Evolutionary conservation across 2,113 vertebrate species (phyloP).

Genomic region (Dipodomys stephensi): DNA sequence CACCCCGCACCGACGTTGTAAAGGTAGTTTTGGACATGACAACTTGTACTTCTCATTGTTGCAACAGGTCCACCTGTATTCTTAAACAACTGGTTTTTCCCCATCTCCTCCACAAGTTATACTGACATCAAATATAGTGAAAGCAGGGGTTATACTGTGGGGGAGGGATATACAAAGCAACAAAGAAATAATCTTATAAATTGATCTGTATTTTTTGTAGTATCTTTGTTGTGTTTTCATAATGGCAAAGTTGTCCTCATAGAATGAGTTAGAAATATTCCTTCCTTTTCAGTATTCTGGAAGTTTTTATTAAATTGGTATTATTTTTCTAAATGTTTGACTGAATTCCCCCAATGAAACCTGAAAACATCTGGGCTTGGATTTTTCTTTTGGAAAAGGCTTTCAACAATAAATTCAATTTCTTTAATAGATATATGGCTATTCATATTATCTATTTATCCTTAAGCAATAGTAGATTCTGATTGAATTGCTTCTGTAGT

Average conservation of each 20-base stretch:
- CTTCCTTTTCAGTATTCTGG: not conserved
- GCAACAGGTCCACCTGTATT: too few species aligned
- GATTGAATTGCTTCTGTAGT: not conserved
- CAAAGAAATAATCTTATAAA: too few species aligned
- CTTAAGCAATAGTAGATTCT: not conserved
- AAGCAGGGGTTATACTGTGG: too few species aligned
- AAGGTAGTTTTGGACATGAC: too few species aligned
- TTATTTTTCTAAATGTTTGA: slow-evolving; percentile 50
- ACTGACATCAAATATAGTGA: too few species aligned
- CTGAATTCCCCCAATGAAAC: not conserved
- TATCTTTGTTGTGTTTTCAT: not conserved
- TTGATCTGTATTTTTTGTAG: not conserved
- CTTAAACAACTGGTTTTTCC: too few species aligned
- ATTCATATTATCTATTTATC: slow-evolving; percentile 9
- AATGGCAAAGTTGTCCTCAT: not conserved
- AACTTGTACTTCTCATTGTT: too few species aligned
- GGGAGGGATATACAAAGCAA: too few species aligned
- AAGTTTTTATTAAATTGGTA: not conserved
- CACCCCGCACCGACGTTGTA: too few species aligned
- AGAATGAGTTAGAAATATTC: slow-evolving; percentile 22
- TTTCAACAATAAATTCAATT: not conserved
- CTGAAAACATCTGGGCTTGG: not conserved
- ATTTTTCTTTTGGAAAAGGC: not conserved
- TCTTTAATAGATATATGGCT: not conserved
- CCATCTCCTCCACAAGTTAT: too few species aligned